Conservation (phyloP, 2,797 vertebrate genomes). For the Pyrocephalus nanus region DNA sequence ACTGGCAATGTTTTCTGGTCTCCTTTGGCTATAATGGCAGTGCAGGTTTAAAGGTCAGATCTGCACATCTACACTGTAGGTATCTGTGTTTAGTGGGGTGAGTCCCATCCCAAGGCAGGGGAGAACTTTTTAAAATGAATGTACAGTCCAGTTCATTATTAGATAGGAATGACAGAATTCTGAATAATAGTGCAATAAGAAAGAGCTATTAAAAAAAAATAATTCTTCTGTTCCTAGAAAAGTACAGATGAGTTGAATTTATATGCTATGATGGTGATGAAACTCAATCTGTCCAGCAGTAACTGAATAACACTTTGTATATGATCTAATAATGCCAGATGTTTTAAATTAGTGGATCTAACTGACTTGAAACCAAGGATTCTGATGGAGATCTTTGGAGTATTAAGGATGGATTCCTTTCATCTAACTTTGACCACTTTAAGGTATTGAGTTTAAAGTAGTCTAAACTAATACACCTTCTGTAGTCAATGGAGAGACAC, state of each 20-base stretch:
- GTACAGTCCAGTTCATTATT: neutral
- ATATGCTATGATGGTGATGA: neutral
- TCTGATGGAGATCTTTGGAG: slow-evolving; percentile 2
- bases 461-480: neutral
- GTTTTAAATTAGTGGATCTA: slow-evolving; percentile 29
- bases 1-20: neutral
- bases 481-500: neutral
- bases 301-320: slow-evolving; percentile 6
- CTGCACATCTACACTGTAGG: neutral
- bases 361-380: neutral
- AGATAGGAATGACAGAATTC: neutral
- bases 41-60: neutral
- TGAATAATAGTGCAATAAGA: neutral
- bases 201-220: slow-evolving; percentile 6
- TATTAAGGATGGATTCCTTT: slow-evolving; percentile 35
- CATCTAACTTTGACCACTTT: slow-evolving; percentile 8
- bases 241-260: neutral
- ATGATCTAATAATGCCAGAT: neutral
- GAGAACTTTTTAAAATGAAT: neutral
- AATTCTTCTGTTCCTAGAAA: neutral
- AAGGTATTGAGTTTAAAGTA: neutral
- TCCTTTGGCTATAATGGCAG: neutral
- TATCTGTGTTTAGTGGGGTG: neutral
- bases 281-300: neutral
- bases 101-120: neutral